These are phyloP conservation scores for Apamea crenata DNA, from an alignment of 2,888 invertebrate genomes.

Conservation along the genomic window DNA sequence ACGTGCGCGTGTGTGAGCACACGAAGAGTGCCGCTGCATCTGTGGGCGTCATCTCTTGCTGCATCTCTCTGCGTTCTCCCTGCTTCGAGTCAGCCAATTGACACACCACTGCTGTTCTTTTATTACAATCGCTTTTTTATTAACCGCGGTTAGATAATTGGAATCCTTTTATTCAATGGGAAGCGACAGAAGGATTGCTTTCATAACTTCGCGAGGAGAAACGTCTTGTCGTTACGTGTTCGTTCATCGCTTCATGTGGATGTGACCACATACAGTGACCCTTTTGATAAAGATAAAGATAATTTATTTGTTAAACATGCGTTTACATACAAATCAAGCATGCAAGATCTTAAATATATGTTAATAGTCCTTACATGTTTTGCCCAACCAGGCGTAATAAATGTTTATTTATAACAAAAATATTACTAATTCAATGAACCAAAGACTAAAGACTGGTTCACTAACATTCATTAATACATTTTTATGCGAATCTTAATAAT, in stretches of 20 bases:
- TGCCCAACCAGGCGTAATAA: too few species aligned
- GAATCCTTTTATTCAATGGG: neutral
- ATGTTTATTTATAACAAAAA: too few species aligned
- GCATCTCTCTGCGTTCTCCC: neutral
- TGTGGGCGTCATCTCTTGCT: neutral
- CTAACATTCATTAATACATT: too few species aligned
- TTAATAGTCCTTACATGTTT: too few species aligned
- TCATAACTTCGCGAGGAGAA: neutral
- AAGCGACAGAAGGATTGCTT: neutral
- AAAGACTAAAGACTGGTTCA: too few species aligned
- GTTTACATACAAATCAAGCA: too few species aligned
- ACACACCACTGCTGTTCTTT: conserved; percentile 68
- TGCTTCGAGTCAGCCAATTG: conserved; percentile 64
- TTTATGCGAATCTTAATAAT: too few species aligned
- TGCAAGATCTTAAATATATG: too few species aligned
- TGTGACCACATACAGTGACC: neutral
- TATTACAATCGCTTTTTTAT: conserved; percentile 69
- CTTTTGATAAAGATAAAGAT: too few species aligned
- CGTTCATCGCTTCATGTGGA: neutral
- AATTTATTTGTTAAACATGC: too few species aligned
- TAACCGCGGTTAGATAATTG: conserved; percentile 58
- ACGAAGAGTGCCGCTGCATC: neutral
- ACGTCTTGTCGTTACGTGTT: neutral
- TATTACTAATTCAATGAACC: too few species aligned
- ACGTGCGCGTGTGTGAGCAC: neutral